Percentiles rank a stretch among this genome's conserved stretches.
Conservation (phyloP, 2,888 invertebrate genomes). For the Xestobium rufovillosum region DNA sequence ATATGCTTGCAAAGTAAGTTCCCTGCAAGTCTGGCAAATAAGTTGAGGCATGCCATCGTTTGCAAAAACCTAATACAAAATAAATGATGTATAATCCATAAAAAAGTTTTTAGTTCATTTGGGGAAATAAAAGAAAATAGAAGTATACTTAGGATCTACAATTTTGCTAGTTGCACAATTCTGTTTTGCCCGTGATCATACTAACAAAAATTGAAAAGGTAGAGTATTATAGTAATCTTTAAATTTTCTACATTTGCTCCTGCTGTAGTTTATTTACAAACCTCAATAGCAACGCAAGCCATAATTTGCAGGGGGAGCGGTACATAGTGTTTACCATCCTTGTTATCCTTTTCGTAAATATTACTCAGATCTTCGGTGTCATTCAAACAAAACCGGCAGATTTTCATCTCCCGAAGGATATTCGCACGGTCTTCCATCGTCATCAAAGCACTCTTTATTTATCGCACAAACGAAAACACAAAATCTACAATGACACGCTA, state of each 20-base stretch:
- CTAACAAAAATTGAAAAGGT: too few relatives aligned
- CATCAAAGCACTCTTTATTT: neutral
- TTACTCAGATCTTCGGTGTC: constrained; percentile 56
- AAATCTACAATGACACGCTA: constrained; percentile 29
- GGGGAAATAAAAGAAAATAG: too few relatives aligned
- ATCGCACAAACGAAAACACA: constrained; percentile 16
- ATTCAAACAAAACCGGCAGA: constrained; percentile 69
- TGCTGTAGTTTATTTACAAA: constrained; percentile 40
- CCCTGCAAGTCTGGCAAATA: constrained; percentile 62
- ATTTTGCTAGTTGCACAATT: too few relatives aligned
- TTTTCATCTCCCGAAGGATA: constrained; percentile 51
- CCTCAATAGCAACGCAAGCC: constrained; percentile 72
- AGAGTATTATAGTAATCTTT: constrained; percentile 10
- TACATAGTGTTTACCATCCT: constrained; percentile 51
- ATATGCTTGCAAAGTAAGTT: constrained; percentile 62
- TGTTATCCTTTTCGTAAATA: constrained; percentile 55
- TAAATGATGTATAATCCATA: constrained; percentile 2
- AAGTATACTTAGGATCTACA: too few relatives aligned
- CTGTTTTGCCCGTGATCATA: too few relatives aligned
- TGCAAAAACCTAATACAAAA: constrained; percentile 47
- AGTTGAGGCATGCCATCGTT: constrained; percentile 68
- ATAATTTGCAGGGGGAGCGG: constrained; percentile 68
- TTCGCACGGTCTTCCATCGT: constrained; percentile 28
- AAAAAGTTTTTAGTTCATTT: neutral
- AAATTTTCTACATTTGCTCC: too few relatives aligned